A percentile compares a stretch with the other conserved stretches of the same genome.
Conservation (phyloP, 1,140 invertebrate species). For the Planococcus citri region DNA sequence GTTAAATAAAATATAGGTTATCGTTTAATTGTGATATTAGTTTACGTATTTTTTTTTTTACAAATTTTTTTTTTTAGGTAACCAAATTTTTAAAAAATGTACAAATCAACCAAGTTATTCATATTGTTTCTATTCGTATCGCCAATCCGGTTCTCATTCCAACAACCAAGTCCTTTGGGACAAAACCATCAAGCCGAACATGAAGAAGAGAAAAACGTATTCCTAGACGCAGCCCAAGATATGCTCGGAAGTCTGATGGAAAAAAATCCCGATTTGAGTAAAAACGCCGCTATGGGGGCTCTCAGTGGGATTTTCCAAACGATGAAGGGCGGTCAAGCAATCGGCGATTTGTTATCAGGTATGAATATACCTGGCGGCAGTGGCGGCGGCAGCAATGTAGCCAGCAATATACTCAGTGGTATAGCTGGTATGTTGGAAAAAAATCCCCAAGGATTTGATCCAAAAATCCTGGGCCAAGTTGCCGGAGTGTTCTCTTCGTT, state of each 20-base stretch:
- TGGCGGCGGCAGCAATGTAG: conserved; percentile 30
- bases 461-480: conserved; percentile 40
- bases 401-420: conserved; percentile 23
- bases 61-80: background rate
- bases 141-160: background rate
- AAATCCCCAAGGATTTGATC: conserved; percentile 40
- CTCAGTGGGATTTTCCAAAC: conserved; percentile 23
- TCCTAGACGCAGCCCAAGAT: conserved; percentile 29
- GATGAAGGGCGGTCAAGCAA: conserved; percentile 25
- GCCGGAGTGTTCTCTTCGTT: conserved; percentile 36
- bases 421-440: conserved; percentile 29
- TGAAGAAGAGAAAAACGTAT: conserved; percentile 30
- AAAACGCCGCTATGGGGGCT: conserved; percentile 20
- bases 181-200: background rate
- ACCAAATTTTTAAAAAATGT: background rate
- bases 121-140: background rate
- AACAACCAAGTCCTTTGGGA: background rate
- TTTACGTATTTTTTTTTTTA: background rate
- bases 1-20: background rate
- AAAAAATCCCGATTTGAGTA: conserved; percentile 17
- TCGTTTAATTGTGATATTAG: background rate
- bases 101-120: background rate
- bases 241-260: conserved; percentile 29
- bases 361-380: conserved; percentile 36
- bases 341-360: conserved; percentile 29